A percentile compares a stretch with the other conserved stretches of the same genome.
Evolutionary conservation across 1,140 invertebrate genomes (phyloP).

Genomic region (Drosophila prosaltans): DNA sequence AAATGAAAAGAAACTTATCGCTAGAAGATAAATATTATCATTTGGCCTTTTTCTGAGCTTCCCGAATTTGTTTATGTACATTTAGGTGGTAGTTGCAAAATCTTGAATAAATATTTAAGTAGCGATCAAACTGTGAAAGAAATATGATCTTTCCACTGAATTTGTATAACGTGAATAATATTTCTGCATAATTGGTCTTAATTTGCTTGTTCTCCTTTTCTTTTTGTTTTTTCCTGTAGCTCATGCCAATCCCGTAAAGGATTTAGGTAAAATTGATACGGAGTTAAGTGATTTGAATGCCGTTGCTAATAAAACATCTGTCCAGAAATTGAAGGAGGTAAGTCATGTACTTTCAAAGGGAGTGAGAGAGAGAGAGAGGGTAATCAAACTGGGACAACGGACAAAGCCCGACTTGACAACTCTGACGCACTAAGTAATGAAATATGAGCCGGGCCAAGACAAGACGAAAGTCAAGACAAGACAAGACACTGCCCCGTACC

Average conservation of each 20-base stretch:
- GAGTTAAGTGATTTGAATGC: constrained; percentile 50
- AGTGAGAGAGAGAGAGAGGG: not conserved
- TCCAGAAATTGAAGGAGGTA: constrained; percentile 63
- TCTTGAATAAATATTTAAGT: constrained; percentile 43
- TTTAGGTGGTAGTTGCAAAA: constrained; percentile 43
- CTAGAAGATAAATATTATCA: constrained; percentile 32
- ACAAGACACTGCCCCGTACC: not conserved
- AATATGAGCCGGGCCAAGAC: constrained; percentile 51
- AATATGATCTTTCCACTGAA: constrained; percentile 31
- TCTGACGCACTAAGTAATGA: constrained; percentile 55
- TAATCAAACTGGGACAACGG: constrained; percentile 43
- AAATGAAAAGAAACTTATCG: constrained; percentile 31
- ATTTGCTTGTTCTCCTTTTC: constrained; percentile 24
- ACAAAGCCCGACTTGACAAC: constrained; percentile 38
- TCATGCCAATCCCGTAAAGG: constrained; percentile 61
- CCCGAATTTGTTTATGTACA: constrained; percentile 10
- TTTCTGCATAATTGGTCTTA: constrained; percentile 52
- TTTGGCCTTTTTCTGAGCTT: not conserved
- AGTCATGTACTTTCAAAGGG: constrained; percentile 10
- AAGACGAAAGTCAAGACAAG: constrained; percentile 1
- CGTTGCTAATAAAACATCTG: constrained; percentile 69
- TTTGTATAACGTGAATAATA: not conserved
- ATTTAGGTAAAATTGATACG: constrained; percentile 29
- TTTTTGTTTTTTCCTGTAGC: constrained; percentile 44
- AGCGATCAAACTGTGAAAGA: constrained; percentile 25